Percentiles rank a stretch among this genome's conserved stretches.
Conservation (phyloP, 1,140 invertebrate species). For the Fopius arisanus region DNA sequence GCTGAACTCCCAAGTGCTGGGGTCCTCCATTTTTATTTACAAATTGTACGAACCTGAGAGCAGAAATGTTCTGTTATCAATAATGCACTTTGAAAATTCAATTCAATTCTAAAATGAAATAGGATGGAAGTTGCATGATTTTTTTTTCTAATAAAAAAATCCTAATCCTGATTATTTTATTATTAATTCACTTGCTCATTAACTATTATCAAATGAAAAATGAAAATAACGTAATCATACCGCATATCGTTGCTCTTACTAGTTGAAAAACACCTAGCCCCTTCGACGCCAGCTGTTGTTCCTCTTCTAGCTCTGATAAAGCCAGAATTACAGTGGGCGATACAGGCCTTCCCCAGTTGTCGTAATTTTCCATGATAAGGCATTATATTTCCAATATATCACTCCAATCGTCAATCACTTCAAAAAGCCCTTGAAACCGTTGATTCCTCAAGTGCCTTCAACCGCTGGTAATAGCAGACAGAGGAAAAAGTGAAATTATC, state of each 20-base stretch:
- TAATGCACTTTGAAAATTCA: too few relatives aligned
- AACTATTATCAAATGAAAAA: not conserved
- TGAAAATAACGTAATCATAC: not conserved
- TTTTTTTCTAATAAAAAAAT: too few relatives aligned
- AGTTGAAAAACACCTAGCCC: not conserved
- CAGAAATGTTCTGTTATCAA: too few relatives aligned
- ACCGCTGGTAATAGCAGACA: too few relatives aligned
- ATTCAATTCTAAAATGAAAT: too few relatives aligned
- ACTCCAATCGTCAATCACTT: not conserved
- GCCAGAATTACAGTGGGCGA: constrained; percentile 29
- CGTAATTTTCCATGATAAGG: constrained; percentile 50
- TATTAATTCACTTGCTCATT: too few relatives aligned
- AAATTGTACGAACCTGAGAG: constrained; percentile 66
- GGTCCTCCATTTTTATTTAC: constrained; percentile 62
- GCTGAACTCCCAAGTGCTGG: constrained; percentile 68
- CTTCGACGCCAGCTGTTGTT: not conserved
- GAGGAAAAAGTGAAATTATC: too few relatives aligned
- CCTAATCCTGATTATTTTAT: too few relatives aligned
- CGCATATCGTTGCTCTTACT: not conserved
- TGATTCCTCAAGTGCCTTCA: too few relatives aligned
- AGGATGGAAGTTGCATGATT: too few relatives aligned
- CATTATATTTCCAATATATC: constrained; percentile 39
- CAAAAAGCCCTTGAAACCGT: not conserved
- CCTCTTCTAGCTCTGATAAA: not conserved
- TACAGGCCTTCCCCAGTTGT: constrained; percentile 39